Evolutionary conservation across 2,888 invertebrate genomes (phyloP).

Genomic region (Proisotoma minuta): DNA sequence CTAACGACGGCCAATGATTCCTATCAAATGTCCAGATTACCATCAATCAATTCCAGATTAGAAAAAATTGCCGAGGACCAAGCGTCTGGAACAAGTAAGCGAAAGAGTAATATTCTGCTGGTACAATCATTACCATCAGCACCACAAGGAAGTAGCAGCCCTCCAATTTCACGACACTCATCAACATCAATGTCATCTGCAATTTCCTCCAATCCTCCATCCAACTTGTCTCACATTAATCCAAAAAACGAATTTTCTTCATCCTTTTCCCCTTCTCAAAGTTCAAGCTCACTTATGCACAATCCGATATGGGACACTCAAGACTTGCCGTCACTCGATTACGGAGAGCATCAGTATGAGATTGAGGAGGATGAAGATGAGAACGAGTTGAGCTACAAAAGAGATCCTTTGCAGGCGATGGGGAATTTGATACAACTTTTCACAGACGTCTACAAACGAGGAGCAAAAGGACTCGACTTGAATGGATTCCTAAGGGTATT

Average conservation of each 20-base stretch:
- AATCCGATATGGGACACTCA: neutral
- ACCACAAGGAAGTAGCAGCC: neutral
- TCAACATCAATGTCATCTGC: neutral
- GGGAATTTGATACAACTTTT: slow-evolving; percentile 41
- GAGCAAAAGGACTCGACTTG: slow-evolving; percentile 25
- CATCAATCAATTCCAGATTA: slow-evolving; percentile 23
- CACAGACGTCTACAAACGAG: slow-evolving; percentile 41
- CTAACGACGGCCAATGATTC: slow-evolving; percentile 21
- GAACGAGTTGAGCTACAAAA: slow-evolving; percentile 17
- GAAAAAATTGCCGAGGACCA: neutral
- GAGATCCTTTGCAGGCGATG: slow-evolving; percentile 22
- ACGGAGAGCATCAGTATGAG: slow-evolving; percentile 11
- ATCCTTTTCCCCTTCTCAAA: neutral
- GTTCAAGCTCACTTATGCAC: neutral
- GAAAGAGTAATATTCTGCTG: neutral
- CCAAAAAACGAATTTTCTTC: neutral
- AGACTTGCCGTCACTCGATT: neutral
- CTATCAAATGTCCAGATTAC: slow-evolving; percentile 28
- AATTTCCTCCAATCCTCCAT: neutral
- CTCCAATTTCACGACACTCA: neutral
- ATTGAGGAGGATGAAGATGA: slow-evolving; percentile 21
- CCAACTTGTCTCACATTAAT: neutral
- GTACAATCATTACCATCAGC: slow-evolving; percentile 2
- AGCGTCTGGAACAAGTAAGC: neutral
- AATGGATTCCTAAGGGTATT: slow-evolving; percentile 36